Base-by-base conservation (phyloP, 1,140 invertebrate species). In the Drosophila miranda region DNA sequence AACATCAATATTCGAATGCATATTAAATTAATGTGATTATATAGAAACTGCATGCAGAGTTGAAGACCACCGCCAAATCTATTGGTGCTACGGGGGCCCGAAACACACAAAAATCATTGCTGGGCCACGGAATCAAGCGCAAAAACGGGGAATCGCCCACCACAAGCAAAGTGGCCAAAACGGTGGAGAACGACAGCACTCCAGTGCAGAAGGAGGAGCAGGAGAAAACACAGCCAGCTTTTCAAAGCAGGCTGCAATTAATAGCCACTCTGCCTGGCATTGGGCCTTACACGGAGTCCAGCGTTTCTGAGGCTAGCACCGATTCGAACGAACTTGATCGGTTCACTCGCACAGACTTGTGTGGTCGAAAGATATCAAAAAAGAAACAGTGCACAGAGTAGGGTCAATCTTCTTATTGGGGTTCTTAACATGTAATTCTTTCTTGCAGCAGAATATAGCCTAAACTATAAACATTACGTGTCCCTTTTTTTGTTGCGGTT, bases 221-320 rank as follows among this genome's bases (percentile, higher is more conserved):
- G 2, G 30, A 58, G 9, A 30, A 92, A 13, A 92, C 91, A 4
- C 86, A 38, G 34, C 34, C 34, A 4, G 11, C 1, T 11, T 38
- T 38, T 38, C 34, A 13, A 13, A 38, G 34, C 34, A 11, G 34
- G 11, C 3, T 96, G 38, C 93, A 93, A 50, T 96, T 95, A 75
- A 93, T 96, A 57, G 96, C 94, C 1, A 93, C 96, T 53, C 91
- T 97, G 44, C 96, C 96, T 9, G 96, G 96, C 2, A 92, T 97
- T 41, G 95, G 95, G 1, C 93, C 92, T 66, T 96, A 97, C 75
- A 93, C 93, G 1, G 93, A 96, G 82, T 95, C 95, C 2, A 95
- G 94, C 51, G 94, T 95, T 64, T 94, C 93, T 2, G 94, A 94
- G 55, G 93, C 94, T 43, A 93, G 92, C 42, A 94, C 93, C 71